Evolutionary conservation across 2,113 vertebrate genomes (phyloP), one percentile per base, ranked within the genome.

Genomic region (Pholis gunnellus): DNA sequence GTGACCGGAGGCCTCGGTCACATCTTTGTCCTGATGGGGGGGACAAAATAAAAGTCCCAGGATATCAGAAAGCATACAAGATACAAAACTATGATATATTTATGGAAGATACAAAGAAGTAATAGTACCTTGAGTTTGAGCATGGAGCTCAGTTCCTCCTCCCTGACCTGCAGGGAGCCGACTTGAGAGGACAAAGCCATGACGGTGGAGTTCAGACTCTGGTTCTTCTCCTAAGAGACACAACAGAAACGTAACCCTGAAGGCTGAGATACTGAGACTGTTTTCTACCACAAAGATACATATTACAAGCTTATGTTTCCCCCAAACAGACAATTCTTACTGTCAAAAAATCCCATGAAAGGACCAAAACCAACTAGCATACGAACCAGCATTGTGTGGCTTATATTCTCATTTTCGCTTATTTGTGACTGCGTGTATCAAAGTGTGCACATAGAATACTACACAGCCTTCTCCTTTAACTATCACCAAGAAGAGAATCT

Each of bases 111-210:
- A 29, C 1, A n/a, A 29, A 38, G 1, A n/a, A 18, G 34, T 3
- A 6, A 2, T 2, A 25, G 34, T 93, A 98, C 97, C 97, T 98
- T 98, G 15, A 97, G 92, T 78, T 94, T 96, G 56, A 98, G 95
- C 95, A 96, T 95, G 0, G 96, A 95, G 15, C 95, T 93, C 31
- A 98, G 96, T 48, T 97, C 96, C 90, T 97, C 96, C 63, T 98
- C 97, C n/a, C 96, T 95, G 0, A 94, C 97, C 85, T 97, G 96
- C 75, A 97, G 88, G 44, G 96, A 96, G 56, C 96, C 96, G 46
- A 96, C 91, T 70, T 96, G 96, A 60, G 94, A 90, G 65, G 97
- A 97, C 64, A 97, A 94, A 29, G 96, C 93, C 88, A 93, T 86
- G 69, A 97, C 52, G 0, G 95, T 96, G 82, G 93, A 94, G 90